Base-by-base conservation (phyloP, 2,113 vertebrate genomes). In the Myiopsitta monachus region DNA sequence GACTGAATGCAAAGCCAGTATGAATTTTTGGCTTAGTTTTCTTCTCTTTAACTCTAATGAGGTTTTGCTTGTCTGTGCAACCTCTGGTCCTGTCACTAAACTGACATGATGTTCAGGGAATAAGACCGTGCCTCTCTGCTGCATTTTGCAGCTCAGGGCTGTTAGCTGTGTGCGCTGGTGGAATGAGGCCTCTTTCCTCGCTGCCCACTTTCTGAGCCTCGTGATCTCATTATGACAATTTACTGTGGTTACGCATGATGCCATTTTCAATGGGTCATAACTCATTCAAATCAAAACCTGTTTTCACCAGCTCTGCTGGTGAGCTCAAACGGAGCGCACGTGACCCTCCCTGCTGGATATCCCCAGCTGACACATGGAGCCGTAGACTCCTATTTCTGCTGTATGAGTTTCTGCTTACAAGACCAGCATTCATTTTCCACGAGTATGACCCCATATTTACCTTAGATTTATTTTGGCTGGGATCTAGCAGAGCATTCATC, bases 211-310 rank as follows among this genome's bases (percentile, higher is more conserved):
- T 80, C 38, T 11, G 5, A 90, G 90, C 95, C 93, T 90, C 90
- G 90, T 94, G 95, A 95, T 92, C 95, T 96, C 92, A 95, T 96
- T 92, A 96, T 47, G 93, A 94, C 94, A 96, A 96, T 96, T 96
- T 96, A 83, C 94, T 90, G 88, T 88, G 90, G 92, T 93, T 80
- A 92, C 49, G 49, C 92, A 82, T 84, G 87, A 94, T 95, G 94
- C 94, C 94, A 47, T 92, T 96, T 92, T 92, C 95, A 95, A 92
- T 90, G 94, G 95, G 91, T 96, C 86, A 87, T 88, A 94, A 94
- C 90, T 96, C 94, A 89, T 96, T 94, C 96, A 87, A 90, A 96
- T 95, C 95, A 96, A 93, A 96, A 93, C 94, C 95, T 94, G 95
- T 90, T 96, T 88, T 96, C 72, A 88, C 90, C 87, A 96, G 94